These are phyloP conservation scores for Hyalella azteca DNA, from an alignment of 2,888 invertebrate species.

Conservation along the genomic window DNA sequence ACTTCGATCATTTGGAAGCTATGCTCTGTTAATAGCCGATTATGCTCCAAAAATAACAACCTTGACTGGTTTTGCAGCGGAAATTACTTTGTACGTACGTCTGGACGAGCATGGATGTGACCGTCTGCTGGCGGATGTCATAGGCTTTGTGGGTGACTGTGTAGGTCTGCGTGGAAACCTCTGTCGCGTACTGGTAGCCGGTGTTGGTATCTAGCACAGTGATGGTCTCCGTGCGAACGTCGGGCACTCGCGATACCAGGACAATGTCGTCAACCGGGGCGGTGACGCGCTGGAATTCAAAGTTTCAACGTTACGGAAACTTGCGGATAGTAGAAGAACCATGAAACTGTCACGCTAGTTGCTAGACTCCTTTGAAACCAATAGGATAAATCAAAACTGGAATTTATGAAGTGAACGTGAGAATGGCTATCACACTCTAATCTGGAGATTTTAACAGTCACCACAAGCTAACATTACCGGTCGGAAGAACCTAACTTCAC, in stretches of 20 bases:
- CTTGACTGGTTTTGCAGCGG: too few relatives aligned
- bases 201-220: constrained; percentile 14
- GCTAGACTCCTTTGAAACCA: too few relatives aligned
- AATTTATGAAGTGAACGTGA: too few relatives aligned
- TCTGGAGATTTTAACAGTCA: neutral
- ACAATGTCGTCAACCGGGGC: constrained; percentile 32
- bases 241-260: neutral
- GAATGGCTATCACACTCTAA: neutral
- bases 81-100: too few relatives aligned
- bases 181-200: constrained; percentile 20
- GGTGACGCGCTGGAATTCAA: neutral
- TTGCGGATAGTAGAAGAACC: too few relatives aligned
- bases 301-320: too few relatives aligned
- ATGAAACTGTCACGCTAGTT: too few relatives aligned
- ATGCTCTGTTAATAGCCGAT: too few relatives aligned
- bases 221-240: neutral
- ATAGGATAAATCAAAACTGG: too few relatives aligned
- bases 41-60: too few relatives aligned
- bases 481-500: neutral
- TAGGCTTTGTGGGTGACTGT: constrained; percentile 26
- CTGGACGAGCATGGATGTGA: constrained; percentile 7
- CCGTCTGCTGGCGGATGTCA: constrained; percentile 26
- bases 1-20: too few relatives aligned
- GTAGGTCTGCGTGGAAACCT: constrained; percentile 7
- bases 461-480: neutral